A percentile compares a stretch with the other conserved stretches of the same genome.
phyloP scores from a whole-genome alignment of 2,888 invertebrate genomes.

The Eumacrocentrus americanus region DNA sequence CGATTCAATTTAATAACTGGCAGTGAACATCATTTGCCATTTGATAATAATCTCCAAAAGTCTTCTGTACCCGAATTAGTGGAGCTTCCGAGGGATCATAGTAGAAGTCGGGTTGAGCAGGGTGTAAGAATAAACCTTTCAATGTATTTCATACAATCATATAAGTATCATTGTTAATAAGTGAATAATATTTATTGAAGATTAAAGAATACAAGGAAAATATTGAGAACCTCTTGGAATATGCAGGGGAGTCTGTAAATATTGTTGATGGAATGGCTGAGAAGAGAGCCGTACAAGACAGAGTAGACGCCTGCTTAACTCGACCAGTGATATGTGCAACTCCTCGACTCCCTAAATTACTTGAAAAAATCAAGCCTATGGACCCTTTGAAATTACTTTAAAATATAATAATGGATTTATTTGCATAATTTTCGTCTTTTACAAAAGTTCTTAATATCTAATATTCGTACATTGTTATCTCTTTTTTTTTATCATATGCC shows the following conservation, averaged over 20 bases:
- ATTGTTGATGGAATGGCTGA: slow-evolving; percentile 43
- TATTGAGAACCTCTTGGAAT: slow-evolving; percentile 40
- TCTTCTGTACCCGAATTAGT: slow-evolving; percentile 27
- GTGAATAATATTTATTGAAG: slow-evolving; percentile 33
- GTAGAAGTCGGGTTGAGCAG: slow-evolving; percentile 34
- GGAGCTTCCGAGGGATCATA: slow-evolving; percentile 39
- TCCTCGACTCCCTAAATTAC: slow-evolving; percentile 38
- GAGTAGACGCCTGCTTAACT: slow-evolving; percentile 45
- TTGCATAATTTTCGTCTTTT: too few species aligned
- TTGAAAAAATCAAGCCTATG: slow-evolving; percentile 35
- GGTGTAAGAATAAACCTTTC: slow-evolving; percentile 37
- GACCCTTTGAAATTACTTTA: slow-evolving; percentile 50
- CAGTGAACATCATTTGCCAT: slow-evolving; percentile 35
- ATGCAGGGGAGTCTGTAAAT: slow-evolving; percentile 44
- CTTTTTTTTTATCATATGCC: too few species aligned
- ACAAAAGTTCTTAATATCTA: too few species aligned
- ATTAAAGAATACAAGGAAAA: slow-evolving; percentile 44
- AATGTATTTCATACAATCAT: background rate
- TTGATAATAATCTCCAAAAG: slow-evolving; percentile 10
- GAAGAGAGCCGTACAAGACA: slow-evolving; percentile 41
- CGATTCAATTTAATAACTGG: slow-evolving; percentile 63
- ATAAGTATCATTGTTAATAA: background rate
- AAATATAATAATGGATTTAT: slow-evolving; percentile 44
- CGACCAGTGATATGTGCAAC: slow-evolving; percentile 38
- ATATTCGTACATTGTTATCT: too few species aligned